Base-by-base conservation (phyloP, 2,113 vertebrate genomes). In the Oreotrochilus melanogaster region DNA sequence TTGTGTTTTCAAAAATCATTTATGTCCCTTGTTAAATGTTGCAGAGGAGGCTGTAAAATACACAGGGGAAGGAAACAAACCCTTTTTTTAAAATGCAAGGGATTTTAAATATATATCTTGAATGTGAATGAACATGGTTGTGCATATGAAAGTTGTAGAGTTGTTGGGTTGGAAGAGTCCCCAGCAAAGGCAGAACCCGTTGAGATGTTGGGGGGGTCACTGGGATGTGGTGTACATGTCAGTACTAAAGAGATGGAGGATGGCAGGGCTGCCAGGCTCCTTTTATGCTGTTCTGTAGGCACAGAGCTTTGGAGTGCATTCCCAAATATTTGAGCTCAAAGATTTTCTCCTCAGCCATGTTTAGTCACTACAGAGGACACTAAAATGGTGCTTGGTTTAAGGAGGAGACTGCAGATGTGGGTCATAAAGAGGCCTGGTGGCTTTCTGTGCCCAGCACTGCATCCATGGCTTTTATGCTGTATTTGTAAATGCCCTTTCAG, bases 401-500 rank as follows among this genome's bases (percentile, higher is more conserved):
- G 31, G 67, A 31, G 65, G 19, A n/a, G 11, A 6, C 8, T 18
- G 47, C 8, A 9, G 31, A 12, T 24, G 0, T 31, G 48, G 86
- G 69, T 93, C 23, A 0, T 53, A 65, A 72, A 87, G 80, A 35
- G 78, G 14, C 58, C 27, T 18, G 47, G 61, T 89, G 48, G 56
- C 82, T 88, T 51, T 45, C 62, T 1, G 23, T 27, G 61, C 78
- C 48, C 61, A 56, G 70, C 53, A 5, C n/a, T 39, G 12, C 18
- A 39, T 78, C 64, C 11, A 0, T 56, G 67, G 74, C 33, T 2
- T 80, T 72, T 30, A 64, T 79, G 69, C 85, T 91, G 81, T 95
- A 35, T 84, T 96, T 80, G 89, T 92, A 91, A 93, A 69, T 69
- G 72, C 65, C 69, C 54, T 88, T 95, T 91, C 73, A 48, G 47